Evolutionary conservation across 2,797 vertebrate genomes (phyloP).

Genomic region (Buceros bicornis): DNA sequence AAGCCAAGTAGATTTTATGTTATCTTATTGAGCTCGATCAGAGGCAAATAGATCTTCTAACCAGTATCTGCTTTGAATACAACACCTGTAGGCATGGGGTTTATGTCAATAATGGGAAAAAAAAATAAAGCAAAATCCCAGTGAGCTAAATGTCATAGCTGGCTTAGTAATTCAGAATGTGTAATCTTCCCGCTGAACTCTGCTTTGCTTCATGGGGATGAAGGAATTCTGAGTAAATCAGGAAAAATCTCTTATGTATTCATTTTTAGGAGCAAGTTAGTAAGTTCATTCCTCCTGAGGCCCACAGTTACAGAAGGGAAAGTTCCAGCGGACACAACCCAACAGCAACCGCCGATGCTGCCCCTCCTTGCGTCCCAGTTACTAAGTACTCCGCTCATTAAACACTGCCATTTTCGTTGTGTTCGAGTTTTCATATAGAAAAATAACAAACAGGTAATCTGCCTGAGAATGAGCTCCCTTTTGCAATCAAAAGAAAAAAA

Average conservation of each 20-base stretch:
- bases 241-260: background rate
- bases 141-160: background rate
- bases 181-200: background rate
- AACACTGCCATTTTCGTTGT: background rate
- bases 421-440: background rate
- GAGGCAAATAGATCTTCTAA: background rate
- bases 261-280: background rate
- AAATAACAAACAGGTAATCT: background rate
- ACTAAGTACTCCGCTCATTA: background rate
- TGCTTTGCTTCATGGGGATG: background rate
- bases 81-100: background rate
- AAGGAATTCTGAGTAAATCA: background rate
- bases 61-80: constrained; percentile 1
- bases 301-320: background rate
- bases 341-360: background rate
- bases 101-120: background rate
- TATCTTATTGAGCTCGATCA: constrained; percentile 3
- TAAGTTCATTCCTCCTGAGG: background rate
- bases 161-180: background rate
- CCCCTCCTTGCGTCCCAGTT: background rate
- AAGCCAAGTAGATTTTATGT: background rate
- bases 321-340: background rate
- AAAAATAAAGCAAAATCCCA: background rate
- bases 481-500: background rate
- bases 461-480: background rate